Percentiles rank a stretch among this genome's conserved stretches.
These are phyloP conservation scores for Drosophila stalkeri DNA, from an alignment of 2,888 invertebrate genomes.

Conservation along the genomic window DNA sequence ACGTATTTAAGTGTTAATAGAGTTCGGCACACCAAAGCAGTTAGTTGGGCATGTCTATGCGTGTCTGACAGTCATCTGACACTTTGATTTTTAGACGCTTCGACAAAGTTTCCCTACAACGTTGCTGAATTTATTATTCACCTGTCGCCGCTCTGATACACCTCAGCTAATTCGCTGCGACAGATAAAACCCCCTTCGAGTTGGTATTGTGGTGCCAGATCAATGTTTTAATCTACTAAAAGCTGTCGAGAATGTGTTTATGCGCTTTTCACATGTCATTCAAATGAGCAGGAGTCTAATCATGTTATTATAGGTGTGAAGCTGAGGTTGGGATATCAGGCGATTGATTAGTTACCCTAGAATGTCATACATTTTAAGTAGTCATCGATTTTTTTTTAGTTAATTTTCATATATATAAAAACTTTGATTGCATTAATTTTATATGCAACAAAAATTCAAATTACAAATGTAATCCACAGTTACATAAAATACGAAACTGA, in stretches of 20 bases:
- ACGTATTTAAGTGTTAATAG: slow-evolving; percentile 70
- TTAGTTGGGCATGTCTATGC: slow-evolving; percentile 13
- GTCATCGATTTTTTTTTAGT: neutral
- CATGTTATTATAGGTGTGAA: slow-evolving; percentile 46
- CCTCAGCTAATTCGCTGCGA: neutral
- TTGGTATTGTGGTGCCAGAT: slow-evolving; percentile 28
- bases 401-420: neutral
- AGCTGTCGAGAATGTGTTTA: slow-evolving; percentile 60
- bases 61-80: slow-evolving; percentile 32
- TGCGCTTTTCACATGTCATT: slow-evolving; percentile 50
- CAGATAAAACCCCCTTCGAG: slow-evolving; percentile 5
- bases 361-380: too few relatives aligned
- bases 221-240: slow-evolving; percentile 75
- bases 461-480: neutral
- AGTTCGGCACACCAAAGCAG: slow-evolving; percentile 2
- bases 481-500: too few relatives aligned
- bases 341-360: slow-evolving; percentile 33
- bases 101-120: slow-evolving; percentile 3
- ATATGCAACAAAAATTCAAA: neutral
- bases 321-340: neutral
- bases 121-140: slow-evolving; percentile 18
- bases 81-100: slow-evolving; percentile 29
- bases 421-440: neutral
- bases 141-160: slow-evolving; percentile 12
- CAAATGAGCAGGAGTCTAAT: slow-evolving; percentile 23